Base-by-base conservation (phyloP, 2,888 invertebrate genomes). In the Strigamia crassipes region DNA sequence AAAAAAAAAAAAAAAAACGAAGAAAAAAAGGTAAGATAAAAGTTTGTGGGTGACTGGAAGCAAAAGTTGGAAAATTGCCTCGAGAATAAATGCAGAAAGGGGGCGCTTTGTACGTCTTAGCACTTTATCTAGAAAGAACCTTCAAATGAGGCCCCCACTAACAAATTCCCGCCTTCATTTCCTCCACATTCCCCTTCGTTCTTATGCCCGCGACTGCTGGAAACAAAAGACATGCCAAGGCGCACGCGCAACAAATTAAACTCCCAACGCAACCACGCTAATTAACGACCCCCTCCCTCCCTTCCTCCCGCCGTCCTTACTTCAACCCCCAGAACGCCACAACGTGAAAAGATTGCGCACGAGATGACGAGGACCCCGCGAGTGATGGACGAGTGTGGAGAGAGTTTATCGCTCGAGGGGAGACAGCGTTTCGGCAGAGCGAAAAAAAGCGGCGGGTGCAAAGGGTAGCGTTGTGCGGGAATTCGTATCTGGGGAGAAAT, bases 81-180 rank as follows among this genome's bases (percentile, higher is more conserved):
- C 21, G 21, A 61, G 61, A 61, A 61, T 61, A 61, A 61, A 61
- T 61, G 61, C 61, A 61, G 61, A 61, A 61, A 61, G 23, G 61
- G 61, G 61, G 23, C 23, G 18, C 61, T 61, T 61, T 61, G 23
- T 61, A 61, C 61, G 61, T 61, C 61, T 61, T 61, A 61, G 61
- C 61, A 61, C 61, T 10, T 61, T 61, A 61, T 61, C 61, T 61
- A 61, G 61, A 61, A 61, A 21, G 61, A 61, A 61, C 61, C 61
- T 61, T 23, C 21, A 61, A 61, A 61, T 61, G 61, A 61, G 61
- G 61, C 61, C 61, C 61, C 61, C 61, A 61, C 61, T 61, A 61
- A 61, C 61, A 61, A 61, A 61, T 61, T 61, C 61, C 61, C 61
- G 61, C 61, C 61, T 61, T 61, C 61, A 61, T 61, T 61, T 61